A percentile compares a stretch with the other conserved stretches of the same genome.
Evolutionary conservation across 2,797 vertebrate genomes (phyloP).

Genomic region (Trematomus bernacchii): DNA sequence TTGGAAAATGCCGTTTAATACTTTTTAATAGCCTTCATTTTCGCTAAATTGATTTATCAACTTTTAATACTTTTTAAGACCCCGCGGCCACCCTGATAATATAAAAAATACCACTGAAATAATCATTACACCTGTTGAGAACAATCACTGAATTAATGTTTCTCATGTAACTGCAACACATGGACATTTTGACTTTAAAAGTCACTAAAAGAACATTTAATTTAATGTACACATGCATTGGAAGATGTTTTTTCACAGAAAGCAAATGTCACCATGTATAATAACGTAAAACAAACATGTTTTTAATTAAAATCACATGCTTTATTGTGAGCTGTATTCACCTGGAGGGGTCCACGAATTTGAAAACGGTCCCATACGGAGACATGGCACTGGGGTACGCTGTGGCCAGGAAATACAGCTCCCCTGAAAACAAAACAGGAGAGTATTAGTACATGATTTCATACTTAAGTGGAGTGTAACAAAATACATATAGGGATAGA

Average conservation of each 20-base stretch:
- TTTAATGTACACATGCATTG: not conserved
- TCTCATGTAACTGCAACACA: not conserved
- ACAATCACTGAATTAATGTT: not conserved
- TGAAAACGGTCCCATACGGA: conserved; percentile 87
- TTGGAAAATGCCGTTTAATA: too few species aligned
- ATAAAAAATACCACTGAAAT: too few species aligned
- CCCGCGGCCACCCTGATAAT: too few species aligned
- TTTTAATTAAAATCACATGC: not conserved
- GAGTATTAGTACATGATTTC: accelerated
- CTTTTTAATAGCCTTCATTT: too few species aligned
- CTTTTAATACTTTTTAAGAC: too few species aligned
- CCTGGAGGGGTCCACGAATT: conserved; percentile 91
- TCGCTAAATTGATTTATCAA: too few species aligned
- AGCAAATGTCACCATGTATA: not conserved
- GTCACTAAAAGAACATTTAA: not conserved
- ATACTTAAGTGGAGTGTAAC: too few species aligned
- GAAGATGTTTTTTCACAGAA: not conserved
- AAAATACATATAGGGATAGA: too few species aligned
- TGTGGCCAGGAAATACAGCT: conserved; percentile 91
- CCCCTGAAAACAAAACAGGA: conserved; percentile 75
- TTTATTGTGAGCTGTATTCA: conserved; percentile 46
- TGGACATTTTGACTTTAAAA: not conserved
- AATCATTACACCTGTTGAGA: too few species aligned
- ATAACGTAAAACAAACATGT: too few species aligned
- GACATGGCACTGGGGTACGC: conserved; percentile 86